phyloP scores from a whole-genome alignment of 2,797 vertebrate genomes.

The Melanotaenia parkinsoni region DNA sequence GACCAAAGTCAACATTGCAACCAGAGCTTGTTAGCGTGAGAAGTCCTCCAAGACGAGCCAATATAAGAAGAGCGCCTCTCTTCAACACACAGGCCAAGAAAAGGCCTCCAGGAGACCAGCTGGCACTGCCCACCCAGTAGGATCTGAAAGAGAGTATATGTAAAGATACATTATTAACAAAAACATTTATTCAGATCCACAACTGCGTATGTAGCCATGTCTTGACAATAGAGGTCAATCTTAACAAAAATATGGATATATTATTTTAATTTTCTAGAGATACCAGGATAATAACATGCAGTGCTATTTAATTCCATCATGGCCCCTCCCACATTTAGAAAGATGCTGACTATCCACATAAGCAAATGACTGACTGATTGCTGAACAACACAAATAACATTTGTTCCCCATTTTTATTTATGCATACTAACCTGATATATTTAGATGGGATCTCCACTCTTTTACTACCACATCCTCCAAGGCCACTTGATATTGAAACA shows the following conservation, averaged over 20 bases:
- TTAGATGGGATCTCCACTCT: slow-evolving; percentile 82
- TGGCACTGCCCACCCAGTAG: slow-evolving; percentile 92
- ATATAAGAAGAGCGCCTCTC: slow-evolving; percentile 90
- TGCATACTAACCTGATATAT: slow-evolving; percentile 85
- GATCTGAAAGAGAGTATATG: slow-evolving; percentile 81
- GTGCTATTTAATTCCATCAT: not conserved
- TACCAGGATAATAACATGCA: not conserved
- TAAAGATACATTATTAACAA: not conserved
- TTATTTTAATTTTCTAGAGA: no score
- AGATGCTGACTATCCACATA: not conserved
- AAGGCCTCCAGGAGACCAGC: slow-evolving; percentile 90
- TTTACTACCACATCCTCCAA: slow-evolving; percentile 93
- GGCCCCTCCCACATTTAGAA: not conserved
- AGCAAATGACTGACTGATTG: not conserved
- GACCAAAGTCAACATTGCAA: slow-evolving; percentile 93
- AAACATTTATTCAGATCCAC: not conserved
- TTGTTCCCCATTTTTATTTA: not conserved
- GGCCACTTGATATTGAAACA: slow-evolving; percentile 84
- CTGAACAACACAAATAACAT: not conserved
- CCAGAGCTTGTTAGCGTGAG: slow-evolving; percentile 89
- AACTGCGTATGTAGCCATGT: not conserved
- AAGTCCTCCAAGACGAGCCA: slow-evolving; percentile 90
- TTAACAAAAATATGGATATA: not conserved
- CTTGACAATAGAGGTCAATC: not conserved
- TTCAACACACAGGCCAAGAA: slow-evolving; percentile 95